Percentiles rank a stretch among this genome's conserved stretches.
phyloP scores from a whole-genome alignment of 2,888 invertebrate species.

The Acronicta psi region DNA sequence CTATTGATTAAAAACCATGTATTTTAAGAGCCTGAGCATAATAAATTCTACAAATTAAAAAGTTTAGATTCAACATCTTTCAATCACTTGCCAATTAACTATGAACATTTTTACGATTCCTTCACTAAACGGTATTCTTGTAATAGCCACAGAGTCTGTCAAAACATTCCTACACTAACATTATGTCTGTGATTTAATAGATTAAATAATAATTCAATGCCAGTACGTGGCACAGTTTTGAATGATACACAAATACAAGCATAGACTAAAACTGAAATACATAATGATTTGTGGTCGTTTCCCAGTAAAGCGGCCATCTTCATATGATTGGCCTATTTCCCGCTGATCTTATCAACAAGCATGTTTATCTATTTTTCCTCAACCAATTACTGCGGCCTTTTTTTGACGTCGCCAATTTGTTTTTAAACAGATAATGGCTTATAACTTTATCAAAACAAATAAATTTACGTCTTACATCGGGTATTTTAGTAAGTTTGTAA shows the following conservation, averaged over 20 bases:
- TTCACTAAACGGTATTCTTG: neutral
- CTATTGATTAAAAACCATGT: too few relatives aligned
- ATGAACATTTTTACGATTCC: neutral
- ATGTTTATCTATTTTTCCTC: conserved; percentile 35
- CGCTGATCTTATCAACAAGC: conserved; percentile 34
- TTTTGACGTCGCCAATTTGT: conserved; percentile 7
- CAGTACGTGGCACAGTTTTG: conserved; percentile 37
- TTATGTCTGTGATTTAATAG: conserved; percentile 33
- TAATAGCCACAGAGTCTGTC: neutral
- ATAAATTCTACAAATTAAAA: too few relatives aligned
- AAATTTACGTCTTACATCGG: conserved; percentile 4
- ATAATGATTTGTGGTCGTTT: conserved; percentile 47
- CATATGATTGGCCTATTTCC: conserved; percentile 48
- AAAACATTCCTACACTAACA: conserved; percentile 15
- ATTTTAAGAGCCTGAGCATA: too few relatives aligned
- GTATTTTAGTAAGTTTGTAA: conserved; percentile 2
- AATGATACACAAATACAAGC: conserved; percentile 29
- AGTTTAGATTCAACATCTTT: too few relatives aligned
- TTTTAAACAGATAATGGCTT: conserved; percentile 12
- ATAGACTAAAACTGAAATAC: conserved; percentile 32
- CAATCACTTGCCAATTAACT: too few relatives aligned
- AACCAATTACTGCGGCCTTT: conserved; percentile 23
- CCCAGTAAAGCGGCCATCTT: conserved; percentile 45
- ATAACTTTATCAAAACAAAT: conserved; percentile 23
- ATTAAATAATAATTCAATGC: conserved; percentile 48